Base-by-base conservation (phyloP, 2,797 vertebrate species). In the Lemur catta region DNA sequence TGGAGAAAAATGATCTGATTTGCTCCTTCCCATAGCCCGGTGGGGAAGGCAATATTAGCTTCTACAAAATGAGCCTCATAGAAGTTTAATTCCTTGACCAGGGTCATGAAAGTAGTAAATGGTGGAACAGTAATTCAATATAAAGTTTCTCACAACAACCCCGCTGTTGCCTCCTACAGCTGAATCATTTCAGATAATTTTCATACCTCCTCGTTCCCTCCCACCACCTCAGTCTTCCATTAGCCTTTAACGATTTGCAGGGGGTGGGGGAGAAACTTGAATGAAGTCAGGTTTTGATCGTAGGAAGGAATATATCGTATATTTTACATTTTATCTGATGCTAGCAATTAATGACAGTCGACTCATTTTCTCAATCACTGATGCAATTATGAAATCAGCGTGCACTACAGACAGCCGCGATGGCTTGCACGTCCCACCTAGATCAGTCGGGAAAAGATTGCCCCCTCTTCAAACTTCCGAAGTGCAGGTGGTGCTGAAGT, bases 31-130 rank as follows among this genome's bases (percentile, higher is more conserved):
- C 86, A 84, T 41, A 86, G 61, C 15, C 72, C 22, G 4, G 69
- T 57, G 74, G 91, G 48, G 61, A 72, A 94, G 89, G 61, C 57
- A 76, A 72, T 61, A 91, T 91, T 57, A 95, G 50, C 86, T 76
- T 93, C 93, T 72, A 89, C 50, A 61, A 85, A 94, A 92, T 65
- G 85, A 95, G n/a, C 87, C 75, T 89, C 59, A 28, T 6, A 61
- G 57, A 86, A 50, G 41, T 94, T 96, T 86, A 89, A 94, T 95
- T 91, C 82, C 81, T 96, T 76, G 38, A 82, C 74, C 30, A 61
- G 75, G 35, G 69, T 79, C 57, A 28, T 84, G 74, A 79, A 93
- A 93, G 41, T 33, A 22, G 84, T 59, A 79, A 86, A 72, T 38
- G 69, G 57, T 67, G 0, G 43, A 89, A 61, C 3, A 52, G 86